These are phyloP conservation scores for Zalophus californianus DNA, from an alignment of 2,797 vertebrate genomes.

Conservation along the genomic window DNA sequence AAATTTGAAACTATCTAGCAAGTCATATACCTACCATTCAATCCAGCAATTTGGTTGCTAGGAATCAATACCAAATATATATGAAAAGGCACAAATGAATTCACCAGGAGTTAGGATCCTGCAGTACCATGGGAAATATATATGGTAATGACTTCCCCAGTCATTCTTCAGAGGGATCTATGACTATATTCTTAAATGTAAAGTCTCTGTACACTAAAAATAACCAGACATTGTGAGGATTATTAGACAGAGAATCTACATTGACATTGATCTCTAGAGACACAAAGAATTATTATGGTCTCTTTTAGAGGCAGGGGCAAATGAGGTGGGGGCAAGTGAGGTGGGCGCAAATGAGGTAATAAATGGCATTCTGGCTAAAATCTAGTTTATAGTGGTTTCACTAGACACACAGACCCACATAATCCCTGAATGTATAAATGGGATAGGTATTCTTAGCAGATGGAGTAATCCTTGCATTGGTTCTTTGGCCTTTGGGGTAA, in stretches of 20 bases:
- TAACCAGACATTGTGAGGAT: neutral
- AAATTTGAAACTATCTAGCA: neutral
- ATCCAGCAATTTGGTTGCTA: neutral
- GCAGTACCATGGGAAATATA: no score
- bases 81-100: neutral
- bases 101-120: neutral
- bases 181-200: neutral
- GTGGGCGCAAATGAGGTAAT: neutral
- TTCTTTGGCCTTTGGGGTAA: neutral
- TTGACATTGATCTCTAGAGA: neutral
- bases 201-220: neutral
- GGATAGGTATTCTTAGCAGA: neutral
- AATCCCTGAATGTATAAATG: neutral
- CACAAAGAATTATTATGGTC: neutral
- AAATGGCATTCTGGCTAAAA: neutral
- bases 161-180: neutral
- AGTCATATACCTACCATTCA: neutral
- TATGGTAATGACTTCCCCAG: neutral
- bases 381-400: neutral
- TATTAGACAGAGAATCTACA: neutral
- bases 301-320: neutral
- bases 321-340: neutral
- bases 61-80: neutral
- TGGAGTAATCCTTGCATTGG: neutral
- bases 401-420: neutral